Evolutionary conservation across 2,888 invertebrate genomes (phyloP), one percentile per base, ranked within the genome.

Genomic region (Anagyrus pseudococci): DNA sequence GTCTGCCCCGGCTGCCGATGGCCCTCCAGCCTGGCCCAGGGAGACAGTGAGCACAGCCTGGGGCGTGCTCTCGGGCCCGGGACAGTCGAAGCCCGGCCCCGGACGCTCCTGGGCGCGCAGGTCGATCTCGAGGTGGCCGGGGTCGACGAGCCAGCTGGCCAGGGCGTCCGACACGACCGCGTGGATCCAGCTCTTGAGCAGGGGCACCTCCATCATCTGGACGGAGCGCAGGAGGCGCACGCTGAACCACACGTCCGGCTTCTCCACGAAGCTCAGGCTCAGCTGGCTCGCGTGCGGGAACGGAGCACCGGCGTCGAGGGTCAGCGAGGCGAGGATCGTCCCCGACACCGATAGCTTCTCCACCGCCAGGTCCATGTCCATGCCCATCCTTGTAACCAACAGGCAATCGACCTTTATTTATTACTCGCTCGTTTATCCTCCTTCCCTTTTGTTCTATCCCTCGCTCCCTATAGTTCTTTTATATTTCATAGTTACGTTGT

Each of bases 191-290:
- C 82, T 81, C 69, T 84, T 85, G 26, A 85, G 76, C 40, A 84
- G 71, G 4, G 85, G 85, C 59, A 85, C 80, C 67, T 85, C 84
- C 84, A 84, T 85, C 78, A 85, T 78, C 68, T 84, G 83, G 17
- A 85, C 77, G 4, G 82, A 75, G 58, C 78, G 71, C 1, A 85
- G 70, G 33, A 84, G 77, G 33, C 82, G 79, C 48, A 85, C 79
- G 71, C 82, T 83, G 75, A 85, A 85, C 81, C 83, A 84, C 23
- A 85, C 83, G 64, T 85, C 82, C 33, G 85, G 85, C 77, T 81
- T 82, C 71, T 85, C 83, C 52, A 81, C 69, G 72, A 85, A 85
- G 43, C 82, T 82, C 57, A 84, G 67, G 55, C 82, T 81, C 40
- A 83, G 77, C 41, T 82, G 82, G 53, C 83, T 79, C 66, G 84